These are phyloP conservation scores for Hetaerina americana DNA, from an alignment of 1,140 invertebrate species.

Conservation along the genomic window DNA sequence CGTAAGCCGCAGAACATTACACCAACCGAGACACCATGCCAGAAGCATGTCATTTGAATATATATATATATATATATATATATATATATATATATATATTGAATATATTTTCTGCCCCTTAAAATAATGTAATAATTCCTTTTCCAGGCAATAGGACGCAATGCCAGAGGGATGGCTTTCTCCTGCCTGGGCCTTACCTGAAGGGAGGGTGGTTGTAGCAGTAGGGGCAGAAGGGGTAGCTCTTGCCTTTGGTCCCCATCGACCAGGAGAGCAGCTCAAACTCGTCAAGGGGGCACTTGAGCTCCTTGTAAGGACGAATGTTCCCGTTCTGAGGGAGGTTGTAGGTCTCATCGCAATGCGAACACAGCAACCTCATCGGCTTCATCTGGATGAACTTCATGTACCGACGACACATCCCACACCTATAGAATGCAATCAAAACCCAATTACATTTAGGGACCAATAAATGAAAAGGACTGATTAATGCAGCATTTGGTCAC, in stretches of 20 bases:
- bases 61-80: too few relatives aligned
- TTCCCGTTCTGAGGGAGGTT: constrained; percentile 87
- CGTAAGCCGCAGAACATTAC: too few relatives aligned
- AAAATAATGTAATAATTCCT: too few relatives aligned
- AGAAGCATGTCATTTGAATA: too few relatives aligned
- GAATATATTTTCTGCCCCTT: too few relatives aligned
- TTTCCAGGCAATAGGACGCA: too few relatives aligned
- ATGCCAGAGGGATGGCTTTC: background rate
- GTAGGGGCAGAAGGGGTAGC: constrained; percentile 93
- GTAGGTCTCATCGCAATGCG: constrained; percentile 93
- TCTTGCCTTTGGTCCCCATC: constrained; percentile 79
- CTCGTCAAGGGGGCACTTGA: constrained; percentile 95
- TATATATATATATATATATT: too few relatives aligned
- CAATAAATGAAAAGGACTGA: too few relatives aligned
- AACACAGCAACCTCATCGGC: constrained; percentile 86
- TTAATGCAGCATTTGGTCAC: background rate
- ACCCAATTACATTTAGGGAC: too few relatives aligned
- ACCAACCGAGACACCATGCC: too few relatives aligned
- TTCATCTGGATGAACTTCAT: constrained; percentile 96
- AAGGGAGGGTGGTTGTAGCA: constrained; percentile 98
- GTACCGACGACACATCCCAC: constrained; percentile 93
- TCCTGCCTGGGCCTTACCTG: constrained; percentile 35
- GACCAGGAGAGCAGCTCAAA: constrained; percentile 93
- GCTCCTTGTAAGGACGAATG: constrained; percentile 86
- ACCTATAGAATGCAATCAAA: too few relatives aligned